Percentiles rank a stretch among this genome's conserved stretches.
Evolutionary conservation across 2,888 invertebrate species (phyloP).

Genomic region (Lottia gigantea): DNA sequence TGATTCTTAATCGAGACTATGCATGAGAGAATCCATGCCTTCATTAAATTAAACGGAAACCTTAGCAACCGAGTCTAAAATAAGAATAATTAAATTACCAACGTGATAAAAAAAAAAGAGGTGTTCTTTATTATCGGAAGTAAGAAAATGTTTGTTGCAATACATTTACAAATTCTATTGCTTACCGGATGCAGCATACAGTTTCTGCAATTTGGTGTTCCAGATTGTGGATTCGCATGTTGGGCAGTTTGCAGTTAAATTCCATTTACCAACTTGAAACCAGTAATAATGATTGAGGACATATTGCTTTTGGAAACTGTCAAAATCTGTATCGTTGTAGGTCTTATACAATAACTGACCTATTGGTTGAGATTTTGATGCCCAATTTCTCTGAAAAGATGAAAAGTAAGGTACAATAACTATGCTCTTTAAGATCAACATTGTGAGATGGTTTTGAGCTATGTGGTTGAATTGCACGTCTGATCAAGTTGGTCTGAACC

Average conservation of each 20-base stretch:
- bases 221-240: conserved; percentile 1
- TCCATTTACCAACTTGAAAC: conserved; percentile 58
- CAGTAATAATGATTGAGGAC: conserved; percentile 45
- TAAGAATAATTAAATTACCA: too few relatives aligned
- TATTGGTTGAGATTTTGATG: conserved; percentile 39
- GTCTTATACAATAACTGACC: conserved; percentile 55
- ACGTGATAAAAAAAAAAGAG: too few relatives aligned
- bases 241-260: conserved; percentile 45
- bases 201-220: conserved; percentile 1
- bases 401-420: too few relatives aligned
- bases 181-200: background rate
- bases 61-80: too few relatives aligned
- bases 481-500: background rate
- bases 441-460: background rate
- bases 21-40: too few relatives aligned
- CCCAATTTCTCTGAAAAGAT: conserved; percentile 44
- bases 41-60: too few relatives aligned
- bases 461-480: background rate
- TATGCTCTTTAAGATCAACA: background rate
- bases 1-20: too few relatives aligned
- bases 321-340: conserved; percentile 57
- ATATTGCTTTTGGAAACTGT: conserved; percentile 44
- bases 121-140: too few relatives aligned
- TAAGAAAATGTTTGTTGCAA: background rate
- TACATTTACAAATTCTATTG: background rate